Conservation (phyloP, 2,797 vertebrate species). For the Enteromius viviparus region DNA sequence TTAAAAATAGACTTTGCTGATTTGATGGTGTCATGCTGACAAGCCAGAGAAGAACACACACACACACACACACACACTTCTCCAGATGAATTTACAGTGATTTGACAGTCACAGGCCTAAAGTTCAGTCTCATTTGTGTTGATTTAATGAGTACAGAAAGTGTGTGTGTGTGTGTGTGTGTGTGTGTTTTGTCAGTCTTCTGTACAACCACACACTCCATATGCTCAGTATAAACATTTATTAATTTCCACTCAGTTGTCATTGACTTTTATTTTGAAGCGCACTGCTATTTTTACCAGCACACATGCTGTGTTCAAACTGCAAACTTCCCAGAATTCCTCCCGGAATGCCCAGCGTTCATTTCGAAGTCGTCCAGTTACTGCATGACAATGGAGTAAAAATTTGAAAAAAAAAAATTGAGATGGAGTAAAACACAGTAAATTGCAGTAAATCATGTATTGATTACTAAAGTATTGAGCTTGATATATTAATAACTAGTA, state of each 20-base stretch:
- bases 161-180: too few species aligned
- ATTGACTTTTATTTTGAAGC: conserved; percentile 40
- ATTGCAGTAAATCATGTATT: background rate
- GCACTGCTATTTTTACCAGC: conserved; percentile 40
- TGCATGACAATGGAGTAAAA: background rate
- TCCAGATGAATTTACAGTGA: conserved; percentile 46
- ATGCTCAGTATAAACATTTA: conserved; percentile 39
- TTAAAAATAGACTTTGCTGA: conserved; percentile 22
- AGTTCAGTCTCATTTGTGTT: conserved; percentile 41
- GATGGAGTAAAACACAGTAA: background rate
- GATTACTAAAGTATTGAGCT: background rate
- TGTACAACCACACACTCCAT: conserved; percentile 31
- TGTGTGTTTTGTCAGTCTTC: conserved; percentile 38
- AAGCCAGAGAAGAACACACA: background rate
- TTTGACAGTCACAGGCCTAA: conserved; percentile 32
- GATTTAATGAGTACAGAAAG: conserved; percentile 28
- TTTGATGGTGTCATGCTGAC: conserved; percentile 11
- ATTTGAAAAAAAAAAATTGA: too few species aligned
- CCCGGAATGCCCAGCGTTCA: background rate
- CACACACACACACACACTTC: background rate
- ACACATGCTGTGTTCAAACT: background rate
- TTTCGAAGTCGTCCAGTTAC: background rate
- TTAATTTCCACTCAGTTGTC: conserved; percentile 30
- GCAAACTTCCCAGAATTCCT: background rate
- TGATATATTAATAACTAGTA: background rate